Evolutionary conservation across 2,888 invertebrate genomes (phyloP).

Genomic region (Sesia apiformis): DNA sequence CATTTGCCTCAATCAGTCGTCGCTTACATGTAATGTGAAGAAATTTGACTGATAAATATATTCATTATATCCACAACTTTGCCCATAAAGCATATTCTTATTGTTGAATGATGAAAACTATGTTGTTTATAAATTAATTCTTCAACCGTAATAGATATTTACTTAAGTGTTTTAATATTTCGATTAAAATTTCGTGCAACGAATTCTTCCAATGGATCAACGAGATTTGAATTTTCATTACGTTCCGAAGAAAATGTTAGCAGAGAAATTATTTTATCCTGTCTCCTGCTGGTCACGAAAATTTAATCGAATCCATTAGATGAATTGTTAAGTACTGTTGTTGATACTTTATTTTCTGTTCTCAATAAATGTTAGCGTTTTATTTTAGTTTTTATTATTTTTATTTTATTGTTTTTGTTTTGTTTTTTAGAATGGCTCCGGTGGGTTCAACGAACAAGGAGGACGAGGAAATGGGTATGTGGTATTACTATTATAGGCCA

Average conservation of each 20-base stretch:
- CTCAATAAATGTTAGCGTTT: slow-evolving; percentile 46
- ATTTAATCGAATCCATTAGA: background rate
- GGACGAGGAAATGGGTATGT: slow-evolving; percentile 89
- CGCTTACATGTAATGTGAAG: background rate
- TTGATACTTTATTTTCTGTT: slow-evolving; percentile 23
- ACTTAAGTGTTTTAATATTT: background rate
- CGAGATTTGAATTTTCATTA: background rate
- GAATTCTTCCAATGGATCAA: slow-evolving; percentile 9
- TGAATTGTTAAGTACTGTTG: slow-evolving; percentile 16
- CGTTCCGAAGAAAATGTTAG: slow-evolving; percentile 1
- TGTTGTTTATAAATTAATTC: slow-evolving; percentile 5
- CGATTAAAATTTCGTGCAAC: slow-evolving; percentile 16
- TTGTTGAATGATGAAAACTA: slow-evolving; percentile 8
- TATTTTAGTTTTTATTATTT: slow-evolving; percentile 33
- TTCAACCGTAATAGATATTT: background rate
- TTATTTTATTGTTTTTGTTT: slow-evolving; percentile 60
- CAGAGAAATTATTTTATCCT: slow-evolving; percentile 8
- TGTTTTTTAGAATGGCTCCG: slow-evolving; percentile 90
- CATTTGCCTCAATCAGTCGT: background rate
- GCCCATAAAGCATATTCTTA: background rate
- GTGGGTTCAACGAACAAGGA: slow-evolving; percentile 83
- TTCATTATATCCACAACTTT: background rate
- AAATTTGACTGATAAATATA: background rate
- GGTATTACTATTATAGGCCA: background rate
- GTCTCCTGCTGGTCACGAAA: background rate